Conservation (phyloP, 2,888 invertebrate genomes). For the Heliconius ethilla region DNA sequence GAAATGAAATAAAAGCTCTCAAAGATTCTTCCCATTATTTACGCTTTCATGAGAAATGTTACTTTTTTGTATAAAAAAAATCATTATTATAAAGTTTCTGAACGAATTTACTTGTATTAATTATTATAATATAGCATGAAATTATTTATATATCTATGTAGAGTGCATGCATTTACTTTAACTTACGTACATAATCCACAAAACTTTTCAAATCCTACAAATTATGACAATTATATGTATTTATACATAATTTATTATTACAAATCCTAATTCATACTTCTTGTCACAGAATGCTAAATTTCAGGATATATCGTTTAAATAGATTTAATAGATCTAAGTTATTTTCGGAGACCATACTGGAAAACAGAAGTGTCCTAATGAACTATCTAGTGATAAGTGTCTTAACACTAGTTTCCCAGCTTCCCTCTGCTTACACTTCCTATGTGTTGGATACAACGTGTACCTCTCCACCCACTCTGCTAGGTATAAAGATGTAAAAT, state of each 20-base stretch:
- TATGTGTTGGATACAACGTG: background rate
- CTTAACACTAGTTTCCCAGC: background rate
- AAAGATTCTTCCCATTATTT: background rate
- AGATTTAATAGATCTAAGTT: no score
- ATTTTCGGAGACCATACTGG: background rate
- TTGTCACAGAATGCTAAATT: background rate
- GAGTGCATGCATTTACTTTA: slow-evolving; percentile 5
- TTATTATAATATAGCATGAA: background rate
- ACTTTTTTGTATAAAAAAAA: background rate
- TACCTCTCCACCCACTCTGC: background rate
- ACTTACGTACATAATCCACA: slow-evolving; percentile 5
- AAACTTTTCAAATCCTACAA: background rate
- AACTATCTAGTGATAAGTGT: background rate
- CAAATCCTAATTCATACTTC: background rate
- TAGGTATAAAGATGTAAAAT: no score
- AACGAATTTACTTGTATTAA: background rate
- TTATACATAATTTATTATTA: background rate
- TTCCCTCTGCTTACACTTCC: background rate
- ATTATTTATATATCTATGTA: background rate
- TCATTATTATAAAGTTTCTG: background rate
- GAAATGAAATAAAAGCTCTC: slow-evolving; percentile 1
- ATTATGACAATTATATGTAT: background rate
- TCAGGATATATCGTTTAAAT: background rate
- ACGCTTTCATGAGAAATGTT: background rate
- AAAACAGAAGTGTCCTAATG: background rate